Percentiles rank a stretch among this genome's conserved stretches.
These are phyloP conservation scores for Acropora yongei DNA, from an alignment of 64 coral and sea anemone species.

Conservation along the genomic window DNA sequence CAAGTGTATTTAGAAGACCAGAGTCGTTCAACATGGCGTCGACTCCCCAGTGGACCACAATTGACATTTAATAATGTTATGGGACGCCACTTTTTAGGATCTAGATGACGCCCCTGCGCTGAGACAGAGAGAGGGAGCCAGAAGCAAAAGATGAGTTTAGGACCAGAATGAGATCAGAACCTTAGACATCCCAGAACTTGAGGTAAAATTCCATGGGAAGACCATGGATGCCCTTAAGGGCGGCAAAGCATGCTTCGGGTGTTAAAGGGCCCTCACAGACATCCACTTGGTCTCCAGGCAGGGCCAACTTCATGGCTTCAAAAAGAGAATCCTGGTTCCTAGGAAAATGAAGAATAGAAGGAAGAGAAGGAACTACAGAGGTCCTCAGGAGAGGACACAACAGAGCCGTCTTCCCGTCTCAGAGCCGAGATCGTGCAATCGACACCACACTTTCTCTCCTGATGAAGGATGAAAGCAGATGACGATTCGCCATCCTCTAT, in stretches of 20 bases:
- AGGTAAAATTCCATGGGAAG: slow-evolving; percentile 50
- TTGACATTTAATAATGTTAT: slow-evolving; percentile 7
- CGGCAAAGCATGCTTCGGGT: not conserved
- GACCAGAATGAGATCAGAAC: slow-evolving; percentile 21
- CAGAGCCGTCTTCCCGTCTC: not conserved
- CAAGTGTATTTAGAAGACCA: not conserved
- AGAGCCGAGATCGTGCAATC: not conserved
- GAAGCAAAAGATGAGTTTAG: slow-evolving; percentile 24
- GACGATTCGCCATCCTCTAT: slow-evolving; percentile 55
- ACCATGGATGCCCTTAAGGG: slow-evolving; percentile 34
- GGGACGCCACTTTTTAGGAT: not conserved
- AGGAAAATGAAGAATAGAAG: slow-evolving; percentile 4
- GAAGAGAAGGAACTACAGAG: not conserved
- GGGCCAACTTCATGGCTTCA: not conserved
- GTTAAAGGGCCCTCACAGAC: slow-evolving; percentile 25
- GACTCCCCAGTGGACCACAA: not conserved
- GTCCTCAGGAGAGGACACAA: not conserved
- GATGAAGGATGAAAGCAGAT: slow-evolving; percentile 19
- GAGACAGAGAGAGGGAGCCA: not conserved
- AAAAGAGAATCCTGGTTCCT: not conserved
- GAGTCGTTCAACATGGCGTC: not conserved
- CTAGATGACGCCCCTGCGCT: not conserved
- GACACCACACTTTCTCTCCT: not conserved
- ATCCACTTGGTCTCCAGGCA: not conserved
- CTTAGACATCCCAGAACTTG: slow-evolving; percentile 29